Percentiles rank a stretch among this genome's conserved stretches.
Evolutionary conservation across 2,888 invertebrate genomes (phyloP).

Genomic region (Pristionchus japonicus): DNA sequence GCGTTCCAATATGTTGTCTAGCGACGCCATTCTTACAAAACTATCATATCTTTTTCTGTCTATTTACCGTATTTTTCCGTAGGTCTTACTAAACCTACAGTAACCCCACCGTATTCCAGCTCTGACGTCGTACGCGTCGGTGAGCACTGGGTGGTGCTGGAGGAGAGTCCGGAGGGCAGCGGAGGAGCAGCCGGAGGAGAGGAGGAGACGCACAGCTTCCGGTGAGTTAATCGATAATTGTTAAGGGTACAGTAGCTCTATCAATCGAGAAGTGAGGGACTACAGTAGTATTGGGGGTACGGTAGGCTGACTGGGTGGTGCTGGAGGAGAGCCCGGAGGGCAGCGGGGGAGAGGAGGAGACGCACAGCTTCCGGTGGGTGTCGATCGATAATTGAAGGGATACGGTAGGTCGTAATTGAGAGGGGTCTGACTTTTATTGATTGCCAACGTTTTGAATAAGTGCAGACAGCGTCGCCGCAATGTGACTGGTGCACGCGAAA

Average conservation of each 20-base stretch:
- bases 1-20: no score
- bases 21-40: background rate
- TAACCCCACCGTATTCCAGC: background rate
- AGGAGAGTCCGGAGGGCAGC: background rate
- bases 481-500: no score
- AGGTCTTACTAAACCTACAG: no score
- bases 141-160: slow-evolving; percentile 45
- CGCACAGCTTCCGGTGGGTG: background rate
- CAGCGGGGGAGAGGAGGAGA: background rate
- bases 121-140: slow-evolving; percentile 43
- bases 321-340: slow-evolving; percentile 33
- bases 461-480: no score
- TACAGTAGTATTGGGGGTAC: no score
- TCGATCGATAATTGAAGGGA: background rate
- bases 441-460: no score
- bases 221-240: background rate
- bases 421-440: no score
- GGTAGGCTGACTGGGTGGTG: slow-evolving; percentile 47
- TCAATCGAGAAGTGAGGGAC: background rate
- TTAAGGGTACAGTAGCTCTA: background rate
- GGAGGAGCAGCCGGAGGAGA: background rate
- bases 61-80: background rate
- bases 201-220: background rate
- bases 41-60: background rate
- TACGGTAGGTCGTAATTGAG: background rate